These are phyloP conservation scores for Gadopsis marmoratus DNA, from an alignment of 2,797 vertebrate genomes.

Conservation along the genomic window DNA sequence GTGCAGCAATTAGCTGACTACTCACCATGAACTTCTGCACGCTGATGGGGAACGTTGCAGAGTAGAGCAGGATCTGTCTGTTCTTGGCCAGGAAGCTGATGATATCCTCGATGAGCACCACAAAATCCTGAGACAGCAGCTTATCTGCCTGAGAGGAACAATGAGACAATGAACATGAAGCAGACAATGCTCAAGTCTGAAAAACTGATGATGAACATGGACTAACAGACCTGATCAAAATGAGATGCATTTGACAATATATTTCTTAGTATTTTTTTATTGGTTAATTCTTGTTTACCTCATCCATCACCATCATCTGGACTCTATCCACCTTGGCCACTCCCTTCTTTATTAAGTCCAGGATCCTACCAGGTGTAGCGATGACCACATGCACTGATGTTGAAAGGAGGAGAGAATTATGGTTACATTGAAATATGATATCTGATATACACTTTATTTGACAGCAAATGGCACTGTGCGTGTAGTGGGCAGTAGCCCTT, in stretches of 20 bases:
- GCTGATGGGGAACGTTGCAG: slow-evolving; percentile 89
- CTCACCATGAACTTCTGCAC: slow-evolving; percentile 91
- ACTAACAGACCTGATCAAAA: neutral
- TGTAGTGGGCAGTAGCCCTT: neutral
- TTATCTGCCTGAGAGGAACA: slow-evolving; percentile 85
- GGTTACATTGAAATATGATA: neutral
- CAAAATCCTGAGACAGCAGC: slow-evolving; percentile 90
- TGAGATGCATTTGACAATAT: neutral
- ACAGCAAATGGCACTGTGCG: too few species aligned
- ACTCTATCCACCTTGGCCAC: slow-evolving; percentile 87
- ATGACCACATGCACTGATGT: slow-evolving; percentile 87
- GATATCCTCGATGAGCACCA: slow-evolving; percentile 89
- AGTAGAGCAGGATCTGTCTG: slow-evolving; percentile 89
- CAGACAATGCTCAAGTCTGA: neutral
- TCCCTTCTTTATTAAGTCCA: slow-evolving; percentile 89
- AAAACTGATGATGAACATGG: neutral
- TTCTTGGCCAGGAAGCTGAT: slow-evolving; percentile 88
- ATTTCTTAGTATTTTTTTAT: neutral
- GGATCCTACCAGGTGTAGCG: slow-evolving; percentile 88
- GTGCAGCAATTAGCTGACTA: slow-evolving; percentile 23
- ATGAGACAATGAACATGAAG: neutral
- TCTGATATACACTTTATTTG: neutral
- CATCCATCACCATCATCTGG: slow-evolving; percentile 90
- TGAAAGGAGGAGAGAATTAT: neutral
- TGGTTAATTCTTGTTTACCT: slow-evolving; percentile 74